phyloP scores from a whole-genome alignment of 2,113 vertebrate species.

The Oncorhynchus clarkii region DNA sequence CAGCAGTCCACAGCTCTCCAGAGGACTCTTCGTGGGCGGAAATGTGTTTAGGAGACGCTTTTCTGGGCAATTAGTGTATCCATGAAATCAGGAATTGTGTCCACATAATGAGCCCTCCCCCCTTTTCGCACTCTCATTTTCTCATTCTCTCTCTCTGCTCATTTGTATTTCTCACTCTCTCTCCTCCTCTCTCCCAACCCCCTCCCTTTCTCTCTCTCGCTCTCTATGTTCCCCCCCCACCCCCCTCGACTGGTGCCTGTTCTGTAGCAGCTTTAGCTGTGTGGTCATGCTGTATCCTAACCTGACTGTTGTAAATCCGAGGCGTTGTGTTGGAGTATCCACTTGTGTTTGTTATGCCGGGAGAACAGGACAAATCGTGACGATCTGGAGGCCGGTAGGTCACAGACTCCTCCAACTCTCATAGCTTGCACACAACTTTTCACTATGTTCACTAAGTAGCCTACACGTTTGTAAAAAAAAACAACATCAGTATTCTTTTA shows the following conservation, averaged over 20 bases:
- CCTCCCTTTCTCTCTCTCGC: not conserved
- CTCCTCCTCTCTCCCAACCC: constrained; percentile 3
- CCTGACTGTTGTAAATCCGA: too few species aligned
- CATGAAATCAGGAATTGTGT: constrained; percentile 54
- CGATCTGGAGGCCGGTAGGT: not conserved
- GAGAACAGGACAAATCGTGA: not conserved
- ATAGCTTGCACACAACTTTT: too few species aligned
- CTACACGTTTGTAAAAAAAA: too few species aligned
- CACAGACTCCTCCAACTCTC: not conserved
- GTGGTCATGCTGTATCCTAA: too few species aligned
- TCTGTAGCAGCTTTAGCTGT: not conserved
- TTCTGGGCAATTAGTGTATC: constrained; percentile 60
- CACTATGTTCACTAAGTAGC: too few species aligned
- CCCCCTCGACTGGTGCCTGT: not conserved
- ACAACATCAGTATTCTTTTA: too few species aligned
- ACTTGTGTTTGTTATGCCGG: constrained; percentile 14
- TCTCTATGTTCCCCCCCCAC: not conserved
- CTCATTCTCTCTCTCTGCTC: too few species aligned
- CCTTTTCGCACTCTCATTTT: too few species aligned
- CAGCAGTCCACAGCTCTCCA: constrained; percentile 38
- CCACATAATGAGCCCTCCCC: too few species aligned
- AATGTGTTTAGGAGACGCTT: constrained; percentile 55
- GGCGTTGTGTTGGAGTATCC: not conserved
- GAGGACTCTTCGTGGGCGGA: constrained; percentile 65
- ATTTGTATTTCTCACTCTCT: constrained; percentile 5